Conservation (phyloP, 1,140 invertebrate genomes). For the Bombus waltoni region DNA sequence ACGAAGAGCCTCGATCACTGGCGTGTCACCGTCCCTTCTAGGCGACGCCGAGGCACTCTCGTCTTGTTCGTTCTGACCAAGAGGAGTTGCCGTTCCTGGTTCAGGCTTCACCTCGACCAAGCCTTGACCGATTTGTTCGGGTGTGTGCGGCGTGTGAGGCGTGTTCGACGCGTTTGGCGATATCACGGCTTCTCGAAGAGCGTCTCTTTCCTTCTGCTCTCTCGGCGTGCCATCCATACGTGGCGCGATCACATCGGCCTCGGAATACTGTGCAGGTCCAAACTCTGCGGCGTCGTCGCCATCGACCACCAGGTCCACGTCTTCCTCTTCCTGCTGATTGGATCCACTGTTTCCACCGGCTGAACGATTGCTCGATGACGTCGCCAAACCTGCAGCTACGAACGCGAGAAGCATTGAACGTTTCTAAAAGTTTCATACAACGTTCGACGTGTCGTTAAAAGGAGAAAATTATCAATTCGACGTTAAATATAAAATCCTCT, state of each 20-base stretch:
- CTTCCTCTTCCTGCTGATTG: conserved; percentile 87
- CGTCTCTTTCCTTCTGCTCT: conserved; percentile 84
- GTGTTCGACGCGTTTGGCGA: conserved; percentile 78
- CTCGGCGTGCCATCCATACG: conserved; percentile 82
- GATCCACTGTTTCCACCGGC: conserved; percentile 81
- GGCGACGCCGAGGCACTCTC: conserved; percentile 81
- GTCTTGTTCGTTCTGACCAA: conserved; percentile 68
- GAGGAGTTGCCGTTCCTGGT: conserved; percentile 76
- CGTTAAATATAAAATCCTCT: no score
- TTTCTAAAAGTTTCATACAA: background rate
- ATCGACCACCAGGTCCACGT: conserved; percentile 91
- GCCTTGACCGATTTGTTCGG: conserved; percentile 54
- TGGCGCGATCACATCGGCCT: conserved; percentile 87
- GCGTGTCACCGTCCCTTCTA: conserved; percentile 83
- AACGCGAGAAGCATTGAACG: background rate
- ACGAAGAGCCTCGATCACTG: conserved; percentile 89
- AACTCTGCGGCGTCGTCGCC: conserved; percentile 89
- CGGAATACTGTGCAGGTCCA: conserved; percentile 92
- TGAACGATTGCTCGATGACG: conserved; percentile 82
- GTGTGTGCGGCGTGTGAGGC: conserved; percentile 67
- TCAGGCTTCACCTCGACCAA: conserved; percentile 80
- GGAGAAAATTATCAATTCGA: background rate
- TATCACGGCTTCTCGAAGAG: conserved; percentile 85
- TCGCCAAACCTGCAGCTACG: conserved; percentile 83
- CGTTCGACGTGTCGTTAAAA: background rate